These are phyloP conservation scores for Diplolepis rosae DNA, from an alignment of 2,888 invertebrate genomes.

Conservation along the genomic window DNA sequence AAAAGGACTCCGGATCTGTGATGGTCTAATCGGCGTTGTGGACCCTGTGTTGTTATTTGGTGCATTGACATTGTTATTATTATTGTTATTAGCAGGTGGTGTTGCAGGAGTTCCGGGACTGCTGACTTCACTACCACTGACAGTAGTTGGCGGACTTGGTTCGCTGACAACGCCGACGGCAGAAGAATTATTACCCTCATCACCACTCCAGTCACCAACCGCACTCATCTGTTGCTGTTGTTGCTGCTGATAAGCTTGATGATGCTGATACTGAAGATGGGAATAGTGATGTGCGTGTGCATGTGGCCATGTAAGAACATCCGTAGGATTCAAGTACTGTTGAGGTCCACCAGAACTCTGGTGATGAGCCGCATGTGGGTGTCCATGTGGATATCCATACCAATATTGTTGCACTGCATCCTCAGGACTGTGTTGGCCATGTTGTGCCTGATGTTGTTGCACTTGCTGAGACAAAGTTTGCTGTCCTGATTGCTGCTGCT, in stretches of 20 bases:
- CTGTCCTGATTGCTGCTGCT: slow-evolving; percentile 70
- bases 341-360: slow-evolving; percentile 76
- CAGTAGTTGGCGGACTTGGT: slow-evolving; percentile 78
- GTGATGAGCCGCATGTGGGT: slow-evolving; percentile 55
- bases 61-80: slow-evolving; percentile 63
- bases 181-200: slow-evolving; percentile 52
- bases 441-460: slow-evolving; percentile 48
- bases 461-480: slow-evolving; percentile 44
- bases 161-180: slow-evolving; percentile 52
- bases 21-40: slow-evolving; percentile 76
- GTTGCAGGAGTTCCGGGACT: slow-evolving; percentile 75
- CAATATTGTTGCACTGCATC: slow-evolving; percentile 65
- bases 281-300: slow-evolving; percentile 72
- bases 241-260: slow-evolving; percentile 74
- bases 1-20: slow-evolving; percentile 86
- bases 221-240: slow-evolving; percentile 66
- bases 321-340: slow-evolving; percentile 69
- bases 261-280: slow-evolving; percentile 72
- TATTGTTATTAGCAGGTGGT: slow-evolving; percentile 68
- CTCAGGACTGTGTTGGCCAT: slow-evolving; percentile 50
- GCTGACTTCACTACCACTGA: slow-evolving; percentile 78
- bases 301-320: slow-evolving; percentile 72
- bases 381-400: slow-evolving; percentile 55
- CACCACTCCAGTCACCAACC: slow-evolving; percentile 59
- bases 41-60: slow-evolving; percentile 65